Conservation (phyloP, 2,888 invertebrate genomes). For the Epiblema foenella region DNA sequence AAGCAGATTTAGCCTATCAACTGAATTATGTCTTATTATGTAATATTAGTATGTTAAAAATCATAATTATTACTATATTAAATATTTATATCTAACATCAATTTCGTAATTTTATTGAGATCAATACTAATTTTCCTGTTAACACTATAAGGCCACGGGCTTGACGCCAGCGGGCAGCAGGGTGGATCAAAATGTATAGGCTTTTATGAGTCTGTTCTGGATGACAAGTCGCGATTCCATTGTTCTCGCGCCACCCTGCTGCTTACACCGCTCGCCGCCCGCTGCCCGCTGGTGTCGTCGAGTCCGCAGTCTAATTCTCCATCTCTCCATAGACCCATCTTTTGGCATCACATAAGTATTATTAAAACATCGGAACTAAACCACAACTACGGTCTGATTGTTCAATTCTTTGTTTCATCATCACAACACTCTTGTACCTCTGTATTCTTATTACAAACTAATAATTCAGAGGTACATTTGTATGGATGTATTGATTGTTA, state of each 20-base stretch:
- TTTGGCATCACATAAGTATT: constrained; percentile 29
- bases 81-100: constrained; percentile 31
- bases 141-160: too few relatives aligned
- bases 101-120: constrained; percentile 34
- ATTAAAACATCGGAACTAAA: constrained; percentile 39
- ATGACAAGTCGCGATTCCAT: too few relatives aligned
- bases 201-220: too few relatives aligned
- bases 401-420: constrained; percentile 60
- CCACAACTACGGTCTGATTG: constrained; percentile 28
- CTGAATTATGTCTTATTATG: constrained; percentile 3
- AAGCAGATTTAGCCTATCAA: constrained; percentile 5
- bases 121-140: constrained; percentile 30
- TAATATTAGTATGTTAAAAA: constrained; percentile 13
- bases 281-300: too few relatives aligned
- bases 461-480: constrained; percentile 81
- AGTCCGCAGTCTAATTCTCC: background rate
- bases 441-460: constrained; percentile 73
- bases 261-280: too few relatives aligned
- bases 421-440: constrained; percentile 79
- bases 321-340: constrained; percentile 21
- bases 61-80: constrained; percentile 15
- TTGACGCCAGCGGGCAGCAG: too few relatives aligned
- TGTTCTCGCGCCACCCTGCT: too few relatives aligned
- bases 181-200: too few relatives aligned
- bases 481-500: constrained; percentile 83